Conservation (phyloP, 1,140 invertebrate species). For the Temnothorax longispinosus region DNA sequence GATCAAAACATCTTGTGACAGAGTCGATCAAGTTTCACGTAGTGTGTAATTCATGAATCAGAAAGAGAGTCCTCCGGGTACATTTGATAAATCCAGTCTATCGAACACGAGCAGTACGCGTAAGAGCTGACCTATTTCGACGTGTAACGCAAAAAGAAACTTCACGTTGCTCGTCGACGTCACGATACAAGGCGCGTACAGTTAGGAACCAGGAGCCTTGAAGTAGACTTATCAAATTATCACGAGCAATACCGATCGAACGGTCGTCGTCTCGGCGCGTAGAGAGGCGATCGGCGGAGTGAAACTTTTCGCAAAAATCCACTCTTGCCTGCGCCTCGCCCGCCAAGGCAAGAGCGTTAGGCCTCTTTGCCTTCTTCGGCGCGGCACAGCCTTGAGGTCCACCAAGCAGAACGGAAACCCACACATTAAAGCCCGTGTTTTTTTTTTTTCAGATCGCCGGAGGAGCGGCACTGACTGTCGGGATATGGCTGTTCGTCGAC, state of each 20-base stretch:
- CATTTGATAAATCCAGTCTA: not conserved
- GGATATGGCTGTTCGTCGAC: constrained; percentile 92
- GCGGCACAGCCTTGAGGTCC: constrained; percentile 57
- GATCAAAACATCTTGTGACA: not conserved
- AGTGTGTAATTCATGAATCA: not conserved
- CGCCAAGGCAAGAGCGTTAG: not conserved
- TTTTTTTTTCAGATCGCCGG: constrained; percentile 89
- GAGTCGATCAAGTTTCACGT: not conserved
- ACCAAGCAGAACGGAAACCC: constrained; percentile 63
- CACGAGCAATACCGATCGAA: not conserved
- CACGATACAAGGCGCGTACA: too few relatives aligned
- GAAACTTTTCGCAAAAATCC: constrained; percentile 22
- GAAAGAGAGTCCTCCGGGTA: not conserved
- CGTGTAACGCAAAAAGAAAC: not conserved
- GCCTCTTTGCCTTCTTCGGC: constrained; percentile 6
- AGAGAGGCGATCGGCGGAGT: not conserved
- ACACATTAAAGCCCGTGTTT: constrained; percentile 66
- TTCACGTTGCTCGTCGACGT: not conserved
- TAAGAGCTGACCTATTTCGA: constrained; percentile 3
- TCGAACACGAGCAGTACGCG: not conserved
- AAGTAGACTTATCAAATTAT: not conserved
- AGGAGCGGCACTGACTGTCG: constrained; percentile 90
- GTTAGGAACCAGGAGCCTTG: too few relatives aligned
- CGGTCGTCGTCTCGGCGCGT: not conserved
- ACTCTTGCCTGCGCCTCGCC: not conserved